Base-by-base conservation (phyloP, 2,888 invertebrate genomes). In the Epistrophe grossulariae region DNA sequence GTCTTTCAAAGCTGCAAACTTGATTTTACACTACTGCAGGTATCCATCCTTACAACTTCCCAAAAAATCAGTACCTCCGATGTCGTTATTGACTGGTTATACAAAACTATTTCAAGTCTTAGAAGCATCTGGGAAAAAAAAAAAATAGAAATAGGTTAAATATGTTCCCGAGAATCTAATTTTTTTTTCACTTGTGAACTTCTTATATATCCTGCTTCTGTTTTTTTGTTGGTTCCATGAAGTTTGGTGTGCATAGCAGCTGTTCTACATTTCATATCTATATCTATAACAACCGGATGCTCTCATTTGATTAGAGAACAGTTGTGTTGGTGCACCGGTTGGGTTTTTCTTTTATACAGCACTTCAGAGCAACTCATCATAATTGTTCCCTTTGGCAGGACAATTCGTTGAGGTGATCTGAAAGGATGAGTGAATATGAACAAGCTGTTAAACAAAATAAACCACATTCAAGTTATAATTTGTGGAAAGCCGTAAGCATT, bases 181-280 rank as follows among this genome's bases (percentile, higher is more conserved):
- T 15, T 35, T 11, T 17, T 35, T 24, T 40, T 9, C 1, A 10
- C 43, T 64, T 64, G 43, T 45, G 43, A 64, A 43, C 19, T 64
- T 64, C 40, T 10, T 13, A 1, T 60, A 8, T 55, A 8, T 24
- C 28, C 28, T 31, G 28, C 28, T 59, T 57, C 4, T 10, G 10
- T 9, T 15, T 28, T 0, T 28, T 43, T 64, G n/a, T n/a, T n/a
- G n/a, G n/a, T 24, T 45, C 59, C 28, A 43, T 31, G n/a, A n/a
- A 52, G 31, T 43, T 38, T 68, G 43, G 48, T 11, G 43, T 72
- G n/a, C 55, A 76, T 45, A 43, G 24, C 40, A 24, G 24, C 43
- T 81, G 81, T 15, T 72, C 80, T 38, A 81, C 68, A 84, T 81
- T 77, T 43, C 40, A 66, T 84, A 77, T 81, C 81, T 72, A 31